Evolutionary conservation across 2,888 invertebrate genomes (phyloP).

Genomic region (Epirrhoe alternata): DNA sequence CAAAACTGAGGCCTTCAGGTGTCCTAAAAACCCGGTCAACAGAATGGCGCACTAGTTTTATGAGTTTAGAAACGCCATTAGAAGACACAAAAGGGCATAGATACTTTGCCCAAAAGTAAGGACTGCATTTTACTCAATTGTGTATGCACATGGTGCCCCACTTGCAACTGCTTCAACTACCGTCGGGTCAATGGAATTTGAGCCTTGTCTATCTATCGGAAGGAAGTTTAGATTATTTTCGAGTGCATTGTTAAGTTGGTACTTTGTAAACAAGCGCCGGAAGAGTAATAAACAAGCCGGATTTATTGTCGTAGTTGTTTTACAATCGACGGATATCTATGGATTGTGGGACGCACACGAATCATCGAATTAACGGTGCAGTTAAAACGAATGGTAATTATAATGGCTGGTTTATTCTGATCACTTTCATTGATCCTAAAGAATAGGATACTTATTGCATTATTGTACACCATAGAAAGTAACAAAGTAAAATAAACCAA

Average conservation of each 20-base stretch:
- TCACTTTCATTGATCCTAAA: constrained; percentile 8
- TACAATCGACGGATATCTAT: constrained; percentile 53
- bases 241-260: constrained; percentile 39
- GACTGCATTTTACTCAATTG: constrained; percentile 45
- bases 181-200: constrained; percentile 13
- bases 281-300: constrained; percentile 55
- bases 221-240: constrained; percentile 29
- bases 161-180: constrained; percentile 40
- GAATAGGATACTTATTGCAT: too few relatives aligned
- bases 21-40: too few relatives aligned
- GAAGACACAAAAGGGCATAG: not conserved
- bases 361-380: constrained; percentile 40
- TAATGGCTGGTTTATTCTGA: constrained; percentile 2
- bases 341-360: constrained; percentile 36
- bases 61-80: not conserved
- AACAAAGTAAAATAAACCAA: too few relatives aligned
- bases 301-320: constrained; percentile 46
- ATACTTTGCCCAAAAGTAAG: constrained; percentile 32
- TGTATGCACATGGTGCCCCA: constrained; percentile 42
- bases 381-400: constrained; percentile 7
- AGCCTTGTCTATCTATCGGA: constrained; percentile 27
- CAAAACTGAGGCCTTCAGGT: too few relatives aligned
- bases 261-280: constrained; percentile 41
- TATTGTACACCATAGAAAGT: too few relatives aligned
- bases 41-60: too few relatives aligned